Evolutionary conservation across 2,113 vertebrate species (phyloP), one percentile per base, ranked within the genome.

Genomic region (Gopherus evgoodei): DNA sequence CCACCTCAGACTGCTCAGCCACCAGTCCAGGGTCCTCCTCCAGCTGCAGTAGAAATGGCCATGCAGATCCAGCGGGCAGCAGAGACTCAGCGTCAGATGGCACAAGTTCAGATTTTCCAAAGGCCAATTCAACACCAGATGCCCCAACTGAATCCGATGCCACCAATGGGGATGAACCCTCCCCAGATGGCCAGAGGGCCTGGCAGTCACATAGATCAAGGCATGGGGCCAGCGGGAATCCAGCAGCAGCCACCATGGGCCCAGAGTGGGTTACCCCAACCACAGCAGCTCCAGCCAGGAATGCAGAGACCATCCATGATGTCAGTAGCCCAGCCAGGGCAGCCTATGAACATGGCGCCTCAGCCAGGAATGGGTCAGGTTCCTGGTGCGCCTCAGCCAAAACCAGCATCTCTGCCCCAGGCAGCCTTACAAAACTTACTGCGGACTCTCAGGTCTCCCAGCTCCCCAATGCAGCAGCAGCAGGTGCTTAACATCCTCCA

Each of bases 1-100:
- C 98, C 98, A 0, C 98, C 98, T 78, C 98, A 98, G 95, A 97
- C 97, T 22, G 94, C 97, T 47, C 95, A 97, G 85, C 90, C 98
- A 0, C 98, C 98, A 0, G 98, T 98, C 65, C 98, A 98, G 35
- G 99, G 99, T 4, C 99, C 99, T 50, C 99, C 99, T n/a, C 98
- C 99, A 0, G 99, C 99, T n/a, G 99, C 99, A 0, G 99, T 99
- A 91, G 99, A 99, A 96, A 99, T 99, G 87, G 99, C 99, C 14
- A 99, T 99, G 99, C 99, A 99, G 98, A 99, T 99, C 94, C 99
- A 99, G 94, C 98, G 99, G 95, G 99, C 99, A 16, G 99, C 99
- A 0, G 99, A 99, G 85, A 99, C 99, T 11, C 99, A 99, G 96
- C 98, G 99, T 95, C 99, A 99, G 98, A 99, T 99, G 99, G 99